Evolutionary conservation across 1,140 invertebrate genomes (phyloP), one percentile per base, ranked within the genome.

Genomic region (Temnothorax nylanderi): DNA sequence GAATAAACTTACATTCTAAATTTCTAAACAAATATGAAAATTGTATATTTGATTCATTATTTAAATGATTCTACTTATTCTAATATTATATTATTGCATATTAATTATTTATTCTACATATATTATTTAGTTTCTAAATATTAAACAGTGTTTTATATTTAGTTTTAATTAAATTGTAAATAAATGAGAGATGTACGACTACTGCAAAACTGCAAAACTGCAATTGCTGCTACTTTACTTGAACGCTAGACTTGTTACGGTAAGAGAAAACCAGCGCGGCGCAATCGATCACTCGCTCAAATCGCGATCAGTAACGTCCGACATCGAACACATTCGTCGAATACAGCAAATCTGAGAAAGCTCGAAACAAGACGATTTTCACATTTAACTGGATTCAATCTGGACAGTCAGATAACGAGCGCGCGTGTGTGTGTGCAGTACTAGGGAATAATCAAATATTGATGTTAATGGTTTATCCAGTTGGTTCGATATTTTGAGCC

Each of bases 401-500:
- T n/a, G 34, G 41, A 71, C 26, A 47, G 3, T 41, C n/a, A n/a
- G 54, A 82, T 82, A 82, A 74, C 54, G 21, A 6, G n/a, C 41
- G 26, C 49, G 21, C 11, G n/a, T 21, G 47, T 13, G 8, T 26
- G 44, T 2, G 7, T 47, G 18, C 26, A 69, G 16, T 47, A 13
- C 18, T 7, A 32, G 41, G 1, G 18, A 60, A 74, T 72, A 74
- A 69, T 82, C 54, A 74, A 82, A 74, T 60, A 74, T 84, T 75
- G 74, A 84, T 84, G 54, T 56, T 84, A 60, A 60, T 74, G 54
- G 41, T 60, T 82, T 58, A 82, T 58, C 41, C 80, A 75, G 54
- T 62, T 60, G 32, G n/a, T 21, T 13, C 54, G 8, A 47, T 75
- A 84, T 62, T 47, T 84, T 75, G 41, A 18, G 16, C n/a, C 44